Evolutionary conservation across 2,113 vertebrate genomes (phyloP), one percentile per base, ranked within the genome.

Genomic region (Machaerirhynchus nigripectus): DNA sequence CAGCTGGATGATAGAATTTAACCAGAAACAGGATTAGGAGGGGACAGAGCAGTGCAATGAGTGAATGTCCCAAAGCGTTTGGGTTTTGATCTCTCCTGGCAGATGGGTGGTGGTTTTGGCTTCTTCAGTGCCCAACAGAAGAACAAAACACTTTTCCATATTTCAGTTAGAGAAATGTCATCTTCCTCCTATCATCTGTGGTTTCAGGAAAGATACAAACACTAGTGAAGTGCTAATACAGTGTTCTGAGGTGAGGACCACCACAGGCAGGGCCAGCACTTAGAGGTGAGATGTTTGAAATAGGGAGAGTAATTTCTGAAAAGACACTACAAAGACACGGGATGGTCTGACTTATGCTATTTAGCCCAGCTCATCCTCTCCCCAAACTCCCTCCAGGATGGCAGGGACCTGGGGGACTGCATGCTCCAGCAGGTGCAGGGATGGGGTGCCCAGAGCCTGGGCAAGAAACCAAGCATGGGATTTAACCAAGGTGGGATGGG

Each of bases 401-500:
- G 31, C 71, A 88, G 70, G 24, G 27, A 33, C 33, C 19, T 55
- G 33, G 15, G 56, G 26, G 6, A 44, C 15, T 26, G 20, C 37
- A 17, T 14, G 33, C 12, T 88, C 27, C 0, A 5, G n/a, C 13
- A 50, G 37, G 17, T 9, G 17, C 31, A 69, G n/a, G 28, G 35
- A 39, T 22, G 27, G 33, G 6, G 2, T 69, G 26, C 10, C 35
- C 0, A 0, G 37, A 40, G 47, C 33, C 37, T 16, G 46, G n/a
- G n/a, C 49, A 84, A 16, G 30, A 19, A 71, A 11, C 5, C 15
- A 5, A 4, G 7, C 0, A 0, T 13, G 55, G 52, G 59, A 42
- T n/a, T 31, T 35, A 35, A 1, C 19, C 40, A 46, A 77, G 37
- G 26, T 59, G 50, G 49, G 31, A 57, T 1, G 11, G 10, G n/a